Evolutionary conservation across 2,888 invertebrate species (phyloP), one percentile per base, ranked within the genome.

Genomic region (Campaea margaritaria): DNA sequence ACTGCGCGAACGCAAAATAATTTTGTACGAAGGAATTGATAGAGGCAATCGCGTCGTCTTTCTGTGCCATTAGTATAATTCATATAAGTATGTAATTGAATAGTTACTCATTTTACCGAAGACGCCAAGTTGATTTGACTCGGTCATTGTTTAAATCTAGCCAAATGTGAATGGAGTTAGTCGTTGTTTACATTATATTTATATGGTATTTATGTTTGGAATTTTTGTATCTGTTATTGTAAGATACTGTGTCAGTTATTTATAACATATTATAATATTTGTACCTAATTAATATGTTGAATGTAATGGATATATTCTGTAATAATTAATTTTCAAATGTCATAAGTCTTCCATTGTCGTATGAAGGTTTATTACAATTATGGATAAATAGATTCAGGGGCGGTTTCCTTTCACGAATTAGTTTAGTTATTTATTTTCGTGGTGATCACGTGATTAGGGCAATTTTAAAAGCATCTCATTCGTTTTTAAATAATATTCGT

Each of bases 271-370:
- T 21, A 21, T 21, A 3, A 21, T 3, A 21, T 21, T 21, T 21
- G 21, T 21, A 21, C 21, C 5, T 3, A 21, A 21, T 21, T 21
- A 21, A 34, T 39, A 34, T 46, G 34, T 47, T 36, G 34, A 15
- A 44, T 34, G 43, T 31, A 27, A 31, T 57, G 2, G 21, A 27
- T 11, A 39, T 57, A 15, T 49, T 15, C 14, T 39, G 39, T 55
- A 47, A 42, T 34, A 44, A 38, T 14, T 53, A 45, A 46, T 52
- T 58, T 59, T 62, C 67, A 69, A 74, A 70, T 69, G 72, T 67
- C 64, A 73, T 71, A n/a, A n/a, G 87, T 88, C 88, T 89, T 89
- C 87, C 89, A 83, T 82, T 78, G 78, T 76, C 65, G 77, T 81
- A 81, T 78, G 79, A 78, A 81, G 69, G 56, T 58, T 58, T 3